A percentile compares a stretch with the other conserved stretches of the same genome.
Evolutionary conservation across 2,888 invertebrate species (phyloP).

Genomic region (Itoplectis maculator): DNA sequence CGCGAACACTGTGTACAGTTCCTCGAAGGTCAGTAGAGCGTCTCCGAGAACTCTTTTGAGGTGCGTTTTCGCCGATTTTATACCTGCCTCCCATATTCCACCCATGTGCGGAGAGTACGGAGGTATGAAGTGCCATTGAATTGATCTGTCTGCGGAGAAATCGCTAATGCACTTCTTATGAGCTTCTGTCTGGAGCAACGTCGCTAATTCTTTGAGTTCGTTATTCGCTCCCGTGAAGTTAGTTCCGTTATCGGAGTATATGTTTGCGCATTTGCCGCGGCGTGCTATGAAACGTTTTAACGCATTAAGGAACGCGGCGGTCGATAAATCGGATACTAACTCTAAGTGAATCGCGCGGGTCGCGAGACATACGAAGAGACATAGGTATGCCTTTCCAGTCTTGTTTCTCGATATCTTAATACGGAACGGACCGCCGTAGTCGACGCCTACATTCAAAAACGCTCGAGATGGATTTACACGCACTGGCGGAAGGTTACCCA

Average conservation of each 20-base stretch:
- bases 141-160: background rate
- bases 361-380: constrained; percentile 69
- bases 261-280: background rate
- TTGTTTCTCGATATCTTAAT: constrained; percentile 49
- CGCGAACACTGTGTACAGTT: background rate
- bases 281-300: constrained; percentile 39
- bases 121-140: constrained; percentile 15
- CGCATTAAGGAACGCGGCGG: constrained; percentile 67
- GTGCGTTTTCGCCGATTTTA: constrained; percentile 3
- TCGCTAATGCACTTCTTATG: background rate
- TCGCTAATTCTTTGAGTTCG: background rate
- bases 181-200: background rate
- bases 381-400: constrained; percentile 61
- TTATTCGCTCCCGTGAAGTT: constrained; percentile 20
- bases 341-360: constrained; percentile 70
- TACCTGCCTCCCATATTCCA: constrained; percentile 10
- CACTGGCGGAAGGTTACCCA: constrained; percentile 63
- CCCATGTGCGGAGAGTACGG: constrained; percentile 7
- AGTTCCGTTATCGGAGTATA: constrained; percentile 2
- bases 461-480: constrained; percentile 67
- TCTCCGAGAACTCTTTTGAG: background rate
- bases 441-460: constrained; percentile 67
- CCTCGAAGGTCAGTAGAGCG: background rate
- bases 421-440: constrained; percentile 69
- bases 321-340: constrained; percentile 65